Conservation (phyloP, 2,888 invertebrate species). For the Himalopsyche kuldschensis region DNA sequence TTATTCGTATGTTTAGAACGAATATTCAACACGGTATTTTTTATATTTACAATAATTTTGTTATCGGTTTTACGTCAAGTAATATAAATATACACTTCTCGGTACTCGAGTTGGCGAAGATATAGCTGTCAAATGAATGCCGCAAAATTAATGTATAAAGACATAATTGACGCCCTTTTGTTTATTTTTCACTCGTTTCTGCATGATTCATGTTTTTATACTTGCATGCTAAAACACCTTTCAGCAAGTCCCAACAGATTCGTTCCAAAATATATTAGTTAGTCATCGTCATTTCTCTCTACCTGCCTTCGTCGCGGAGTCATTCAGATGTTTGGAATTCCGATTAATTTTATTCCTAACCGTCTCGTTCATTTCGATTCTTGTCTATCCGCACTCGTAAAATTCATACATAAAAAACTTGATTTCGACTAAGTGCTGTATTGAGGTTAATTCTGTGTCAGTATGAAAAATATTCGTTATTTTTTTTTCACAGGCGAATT, state of each 20-base stretch:
- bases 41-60: too few relatives aligned
- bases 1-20: too few relatives aligned
- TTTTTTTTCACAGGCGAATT: not conserved
- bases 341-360: slow-evolving; percentile 28
- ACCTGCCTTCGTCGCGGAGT: slow-evolving; percentile 52
- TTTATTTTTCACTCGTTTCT: too few relatives aligned
- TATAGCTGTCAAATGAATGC: too few relatives aligned
- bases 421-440: slow-evolving; percentile 22
- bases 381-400: not conserved
- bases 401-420: slow-evolving; percentile 23
- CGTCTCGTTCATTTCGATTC: slow-evolving; percentile 10
- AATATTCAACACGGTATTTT: too few relatives aligned
- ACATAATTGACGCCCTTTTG: too few relatives aligned
- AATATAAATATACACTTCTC: too few relatives aligned
- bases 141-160: too few relatives aligned
- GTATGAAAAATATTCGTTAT: not conserved
- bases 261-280: slow-evolving; percentile 24
- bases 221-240: not conserved
- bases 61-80: too few relatives aligned
- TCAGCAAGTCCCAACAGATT: not conserved
- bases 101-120: too few relatives aligned
- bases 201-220: not conserved
- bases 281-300: slow-evolving; percentile 57
- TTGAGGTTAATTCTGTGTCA: slow-evolving; percentile 28
- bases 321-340: slow-evolving; percentile 33